These are phyloP conservation scores for Tetramorium alpestre DNA, from an alignment of 1,140 invertebrate genomes.

Conservation along the genomic window DNA sequence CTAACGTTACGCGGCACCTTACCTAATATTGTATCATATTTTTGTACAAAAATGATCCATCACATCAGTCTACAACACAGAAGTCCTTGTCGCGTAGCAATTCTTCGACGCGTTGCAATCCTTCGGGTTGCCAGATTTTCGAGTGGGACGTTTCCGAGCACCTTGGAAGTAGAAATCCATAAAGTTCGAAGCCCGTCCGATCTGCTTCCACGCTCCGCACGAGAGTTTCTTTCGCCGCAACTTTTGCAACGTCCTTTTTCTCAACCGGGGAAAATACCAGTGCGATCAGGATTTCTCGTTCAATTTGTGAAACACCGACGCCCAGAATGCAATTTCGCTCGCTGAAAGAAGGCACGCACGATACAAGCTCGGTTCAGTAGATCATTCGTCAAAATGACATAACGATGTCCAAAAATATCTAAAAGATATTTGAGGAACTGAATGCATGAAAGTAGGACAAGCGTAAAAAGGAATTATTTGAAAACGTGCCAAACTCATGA, in stretches of 20 bases:
- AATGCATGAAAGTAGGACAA: not conserved
- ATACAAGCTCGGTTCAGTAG: not conserved
- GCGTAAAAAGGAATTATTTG: not conserved
- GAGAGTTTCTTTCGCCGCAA: constrained; percentile 4
- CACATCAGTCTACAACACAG: constrained; percentile 9
- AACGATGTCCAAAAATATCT: constrained; percentile 14
- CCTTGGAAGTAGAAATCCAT: constrained; percentile 29
- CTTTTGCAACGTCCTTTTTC: constrained; percentile 47
- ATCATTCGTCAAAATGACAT: constrained; percentile 35
- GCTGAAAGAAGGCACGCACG: constrained; percentile 44
- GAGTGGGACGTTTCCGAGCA: constrained; percentile 1
- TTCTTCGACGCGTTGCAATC: not conserved
- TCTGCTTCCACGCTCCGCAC: constrained; percentile 23
- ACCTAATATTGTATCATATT: constrained; percentile 9
- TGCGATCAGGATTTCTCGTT: constrained; percentile 66
- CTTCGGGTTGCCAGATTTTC: not conserved
- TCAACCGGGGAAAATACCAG: constrained; percentile 34
- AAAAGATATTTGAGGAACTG: not conserved
- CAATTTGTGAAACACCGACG: constrained; percentile 55
- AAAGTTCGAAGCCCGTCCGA: constrained; percentile 33
- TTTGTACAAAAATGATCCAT: constrained; percentile 51
- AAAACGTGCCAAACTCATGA: not conserved
- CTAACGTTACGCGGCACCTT: not conserved
- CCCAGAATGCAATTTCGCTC: constrained; percentile 55
- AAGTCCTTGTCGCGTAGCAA: constrained; percentile 41